phyloP scores from a whole-genome alignment of 2,113 vertebrate genomes.

The Eublepharis macularius region DNA sequence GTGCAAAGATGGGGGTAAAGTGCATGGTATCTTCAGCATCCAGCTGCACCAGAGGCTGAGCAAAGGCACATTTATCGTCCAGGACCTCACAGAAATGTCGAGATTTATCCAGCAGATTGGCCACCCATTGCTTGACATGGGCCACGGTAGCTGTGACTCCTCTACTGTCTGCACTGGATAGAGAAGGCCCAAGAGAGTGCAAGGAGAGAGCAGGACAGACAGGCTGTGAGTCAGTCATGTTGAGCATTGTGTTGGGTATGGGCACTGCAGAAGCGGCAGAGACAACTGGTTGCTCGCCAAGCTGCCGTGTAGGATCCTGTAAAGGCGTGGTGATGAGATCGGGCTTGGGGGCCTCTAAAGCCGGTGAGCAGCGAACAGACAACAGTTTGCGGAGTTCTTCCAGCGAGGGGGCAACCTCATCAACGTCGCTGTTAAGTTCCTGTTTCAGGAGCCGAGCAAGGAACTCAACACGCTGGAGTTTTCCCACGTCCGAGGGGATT shows the following conservation, averaged over 20 bases:
- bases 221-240: neutral
- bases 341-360: constrained; percentile 6
- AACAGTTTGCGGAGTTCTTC: constrained; percentile 47
- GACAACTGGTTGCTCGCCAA: neutral
- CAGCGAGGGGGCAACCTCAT: constrained; percentile 18
- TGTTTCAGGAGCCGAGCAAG: constrained; percentile 55
- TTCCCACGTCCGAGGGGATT: constrained; percentile 34
- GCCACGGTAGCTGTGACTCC: no score
- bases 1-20: no score
- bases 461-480: constrained; percentile 55
- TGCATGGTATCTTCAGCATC: no score
- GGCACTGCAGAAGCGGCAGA: neutral
- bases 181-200: neutral
- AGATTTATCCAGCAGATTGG: no score
- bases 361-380: constrained; percentile 7
- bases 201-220: constrained; percentile 37
- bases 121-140: no score
- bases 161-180: constrained; percentile 1
- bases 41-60: no score
- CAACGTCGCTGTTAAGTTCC: constrained; percentile 41
- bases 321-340: neutral
- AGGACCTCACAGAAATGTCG: no score
- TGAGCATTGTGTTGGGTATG: no score
- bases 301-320: neutral
- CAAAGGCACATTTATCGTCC: no score